Evolutionary conservation across 64 coral and sea anemone species (phyloP), one percentile per base, ranked within the genome.

Genomic region (Montipora efflorescens): DNA sequence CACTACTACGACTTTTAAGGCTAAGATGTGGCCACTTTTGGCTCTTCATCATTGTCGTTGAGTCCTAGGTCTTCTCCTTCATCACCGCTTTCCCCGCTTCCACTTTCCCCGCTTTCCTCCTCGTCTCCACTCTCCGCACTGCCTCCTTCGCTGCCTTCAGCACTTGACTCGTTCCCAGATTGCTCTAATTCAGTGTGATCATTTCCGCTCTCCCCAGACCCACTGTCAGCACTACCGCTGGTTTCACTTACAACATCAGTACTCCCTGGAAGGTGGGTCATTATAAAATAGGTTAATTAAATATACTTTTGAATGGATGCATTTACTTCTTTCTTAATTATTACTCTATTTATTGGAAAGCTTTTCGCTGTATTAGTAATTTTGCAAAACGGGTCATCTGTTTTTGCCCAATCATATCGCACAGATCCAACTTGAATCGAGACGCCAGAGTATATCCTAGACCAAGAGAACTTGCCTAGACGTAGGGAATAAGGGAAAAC

Each of bases 101-200:
- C 64, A 49, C 82, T 85, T 20, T 85, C 82, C 46, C 44, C 82
- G 19, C 64, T 70, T 4, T 70, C 43, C 1, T 49, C 46, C 4
- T 70, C 44, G 1, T 70, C 82, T 8, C 61, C 64, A 58, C 80
- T 49, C 43, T 70, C 82, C 15, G 61, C 16, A 62, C 64, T 86
- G 8, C 67, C 14, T 5, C 66, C 66, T 48, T 43, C 2, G 18
- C 81, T 59, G 59, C 59, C 67, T 28, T 71, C 82, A 1, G 62
- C 64, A 50, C 82, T 86, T 8, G 46, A 71, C 64, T 86, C 59
- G 7, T 86, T 47, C 47, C 76, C 76, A 78, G 76, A 78, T 16
- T 78, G 14, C 47, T 50, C 82, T 49, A 19, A 1, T 72, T 86
- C 82, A 7, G 22, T 3, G 2, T 2, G 22, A 11, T 72, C 62